Evolutionary conservation across 2,797 vertebrate genomes (phyloP).

Genomic region (Tenualosa ilisha): DNA sequence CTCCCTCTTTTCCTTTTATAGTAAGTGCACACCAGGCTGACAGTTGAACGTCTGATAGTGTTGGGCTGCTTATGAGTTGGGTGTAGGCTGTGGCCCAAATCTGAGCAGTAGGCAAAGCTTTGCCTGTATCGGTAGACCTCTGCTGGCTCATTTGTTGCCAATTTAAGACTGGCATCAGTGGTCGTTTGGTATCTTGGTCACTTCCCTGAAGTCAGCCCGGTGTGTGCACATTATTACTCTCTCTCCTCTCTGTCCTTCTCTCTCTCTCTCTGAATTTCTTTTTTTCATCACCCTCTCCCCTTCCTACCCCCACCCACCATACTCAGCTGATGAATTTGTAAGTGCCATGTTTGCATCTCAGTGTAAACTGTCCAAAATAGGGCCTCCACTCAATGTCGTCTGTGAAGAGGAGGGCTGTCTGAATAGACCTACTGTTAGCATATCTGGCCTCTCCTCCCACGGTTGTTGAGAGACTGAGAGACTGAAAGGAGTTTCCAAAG

Average conservation of each 20-base stretch:
- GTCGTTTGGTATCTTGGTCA: too few species aligned
- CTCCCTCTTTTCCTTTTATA: neutral
- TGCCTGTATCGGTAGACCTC: too few species aligned
- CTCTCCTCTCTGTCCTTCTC: neutral
- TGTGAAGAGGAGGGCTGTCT: neutral
- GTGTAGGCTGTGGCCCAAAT: too few species aligned
- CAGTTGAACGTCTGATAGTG: too few species aligned
- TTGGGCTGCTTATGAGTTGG: too few species aligned
- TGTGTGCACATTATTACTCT: neutral
- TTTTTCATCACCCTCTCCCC: neutral
- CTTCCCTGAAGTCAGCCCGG: too few species aligned
- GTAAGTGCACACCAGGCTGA: too few species aligned
- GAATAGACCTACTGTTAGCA: conserved; percentile 44
- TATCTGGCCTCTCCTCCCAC: conserved; percentile 48
- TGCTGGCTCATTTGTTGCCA: too few species aligned
- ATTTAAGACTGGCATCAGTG: too few species aligned
- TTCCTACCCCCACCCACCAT: conserved; percentile 12
- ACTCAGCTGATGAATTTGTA: conserved; percentile 51
- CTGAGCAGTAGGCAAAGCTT: too few species aligned
- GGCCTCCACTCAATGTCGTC: conserved; percentile 31
- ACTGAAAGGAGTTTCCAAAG: conserved; percentile 51
- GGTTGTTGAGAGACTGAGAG: conserved; percentile 55
- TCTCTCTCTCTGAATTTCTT: neutral
- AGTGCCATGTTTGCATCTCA: conserved; percentile 69
- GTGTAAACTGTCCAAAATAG: conserved; percentile 23